Evolutionary conservation across 2,113 vertebrate genomes (phyloP).

Genomic region (Petaurus breviceps): DNA sequence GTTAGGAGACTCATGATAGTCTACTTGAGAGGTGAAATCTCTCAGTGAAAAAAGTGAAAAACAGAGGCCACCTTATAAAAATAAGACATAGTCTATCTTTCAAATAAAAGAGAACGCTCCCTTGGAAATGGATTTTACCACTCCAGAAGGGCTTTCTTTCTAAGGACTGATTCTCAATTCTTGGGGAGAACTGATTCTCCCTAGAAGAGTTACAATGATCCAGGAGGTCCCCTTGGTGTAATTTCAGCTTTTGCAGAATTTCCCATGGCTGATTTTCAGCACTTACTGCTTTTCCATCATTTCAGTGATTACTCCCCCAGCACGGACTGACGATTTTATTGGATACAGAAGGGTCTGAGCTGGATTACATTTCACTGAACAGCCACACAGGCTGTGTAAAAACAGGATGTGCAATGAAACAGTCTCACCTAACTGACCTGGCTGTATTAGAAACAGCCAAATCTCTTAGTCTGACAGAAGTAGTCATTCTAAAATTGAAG

Average conservation of each 20-base stretch:
- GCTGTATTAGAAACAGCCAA: conserved; percentile 46
- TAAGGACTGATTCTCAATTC: conserved; percentile 63
- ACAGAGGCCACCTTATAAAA: conserved; percentile 23
- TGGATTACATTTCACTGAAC: conserved; percentile 70
- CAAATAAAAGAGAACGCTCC: conserved; percentile 30
- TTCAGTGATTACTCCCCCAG: conserved; percentile 73
- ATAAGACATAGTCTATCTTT: background rate
- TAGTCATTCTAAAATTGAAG: background rate
- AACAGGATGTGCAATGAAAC: conserved; percentile 66
- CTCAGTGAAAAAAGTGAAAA: conserved; percentile 41
- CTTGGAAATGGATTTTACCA: conserved; percentile 63
- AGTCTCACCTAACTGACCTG: conserved; percentile 60
- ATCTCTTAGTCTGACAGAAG: background rate
- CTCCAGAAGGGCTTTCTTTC: conserved; percentile 48
- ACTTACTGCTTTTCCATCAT: conserved; percentile 70
- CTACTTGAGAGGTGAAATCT: background rate
- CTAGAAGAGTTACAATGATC: conserved; percentile 65
- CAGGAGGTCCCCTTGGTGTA: conserved; percentile 51
- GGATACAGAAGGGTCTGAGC: conserved; percentile 64
- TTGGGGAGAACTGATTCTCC: conserved; percentile 59
- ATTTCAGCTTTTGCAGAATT: conserved; percentile 76
- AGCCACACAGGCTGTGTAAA: conserved; percentile 51
- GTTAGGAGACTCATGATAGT: background rate
- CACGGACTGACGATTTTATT: conserved; percentile 75
- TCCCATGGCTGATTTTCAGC: conserved; percentile 75